Base-by-base conservation (phyloP, 2,797 vertebrate genomes). In the Labroides dimidiatus region DNA sequence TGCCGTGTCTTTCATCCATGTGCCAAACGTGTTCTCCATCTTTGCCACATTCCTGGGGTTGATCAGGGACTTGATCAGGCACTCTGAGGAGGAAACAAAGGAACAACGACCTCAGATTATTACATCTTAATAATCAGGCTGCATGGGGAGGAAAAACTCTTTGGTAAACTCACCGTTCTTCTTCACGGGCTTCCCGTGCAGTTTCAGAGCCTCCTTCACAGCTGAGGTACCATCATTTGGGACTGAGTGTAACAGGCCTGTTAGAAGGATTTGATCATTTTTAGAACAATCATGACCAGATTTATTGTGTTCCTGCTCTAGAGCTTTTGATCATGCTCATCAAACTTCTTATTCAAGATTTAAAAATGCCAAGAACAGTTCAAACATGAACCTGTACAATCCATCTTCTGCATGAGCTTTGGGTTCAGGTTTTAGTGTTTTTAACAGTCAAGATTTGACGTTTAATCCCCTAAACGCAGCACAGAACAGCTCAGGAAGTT, bases 1-100 rank as follows among this genome's bases (percentile, higher is more conserved):
- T 15, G 93, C 92, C 0, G 95, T 93, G 85, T 99, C 97, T 72
- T 89, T 93, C 93, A 99, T 97, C 97, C 97, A 99, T 0, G 96
- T 92, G 51, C 98, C 98, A 67, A 97, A 99, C 0, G 96, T 99
- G 79, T 87, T 94, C 52, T 87, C 91, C 39, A 96, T 93, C 61
- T 94, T 96, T 1, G 93, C 86, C 30, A 98, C 87, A 37, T 94
- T 94, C 10, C 89, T 86, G 50, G 96, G 95, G 54, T 94, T 96
- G 87, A 95, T 95, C 49, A 99, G 92, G 10, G 96, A 95, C 11
- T 83, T 91, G 20, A 99, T 95, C 23, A 95, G 84, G 67, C 95
- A 93, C 61, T 96, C 98, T 99, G 69, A 30, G n/a, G 27, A n/a
- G n/a, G 20, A 33, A 65, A 80, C 33, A 33, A 51, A 23, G 42